Base-by-base conservation (phyloP, 1,140 invertebrate species). In the Paracyclopina nana region DNA sequence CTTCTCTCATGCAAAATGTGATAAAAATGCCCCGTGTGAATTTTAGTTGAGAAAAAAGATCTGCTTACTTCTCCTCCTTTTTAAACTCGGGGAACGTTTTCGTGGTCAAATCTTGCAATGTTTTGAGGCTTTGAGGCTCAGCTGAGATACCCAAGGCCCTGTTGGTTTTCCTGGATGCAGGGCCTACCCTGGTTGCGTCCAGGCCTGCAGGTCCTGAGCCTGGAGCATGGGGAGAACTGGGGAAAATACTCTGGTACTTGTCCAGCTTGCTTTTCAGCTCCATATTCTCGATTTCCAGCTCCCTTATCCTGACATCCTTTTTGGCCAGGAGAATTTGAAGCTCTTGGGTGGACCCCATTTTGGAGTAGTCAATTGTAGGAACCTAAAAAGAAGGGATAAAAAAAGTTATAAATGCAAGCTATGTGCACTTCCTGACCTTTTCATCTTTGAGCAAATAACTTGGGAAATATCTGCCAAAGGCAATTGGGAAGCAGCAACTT, bases 241-340 rank as follows among this genome's bases (percentile, higher is more conserved):
- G 16, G 16, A 44, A 44, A 24, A 44, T 44, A 12, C 14, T 18
- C 24, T 44, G 42, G 24, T 20, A 44, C 42, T 44, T 14, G 24
- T 44, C 42, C 42, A 44, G 24, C 24, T 44, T 44, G 12, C 14
- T 18, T 24, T 44, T 44, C 12, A 44, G 24, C 24, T 44, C 42
- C 42, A 44, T 44, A 24, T 44, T 44, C 24, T 44, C 42, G 42
- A 44, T 44, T 20, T 44, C 42, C 12, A 44, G 24, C 3, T 44
- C 42, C 12, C 24, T 14, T 12, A 44, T 44, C 12, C 42, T 14
- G 29, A 30, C 29, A 30, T 30, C n/a, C n/a, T 30, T 30, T 30
- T 30, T n/a, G 8, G 8, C 8, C 8, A 30, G 8, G 8, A 30
- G 8, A 20, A 12, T 25, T 24, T 20, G 2, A 6, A 20, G 12